Base-by-base conservation (phyloP, 2,113 vertebrate species). In the Trematomus loennbergii region DNA sequence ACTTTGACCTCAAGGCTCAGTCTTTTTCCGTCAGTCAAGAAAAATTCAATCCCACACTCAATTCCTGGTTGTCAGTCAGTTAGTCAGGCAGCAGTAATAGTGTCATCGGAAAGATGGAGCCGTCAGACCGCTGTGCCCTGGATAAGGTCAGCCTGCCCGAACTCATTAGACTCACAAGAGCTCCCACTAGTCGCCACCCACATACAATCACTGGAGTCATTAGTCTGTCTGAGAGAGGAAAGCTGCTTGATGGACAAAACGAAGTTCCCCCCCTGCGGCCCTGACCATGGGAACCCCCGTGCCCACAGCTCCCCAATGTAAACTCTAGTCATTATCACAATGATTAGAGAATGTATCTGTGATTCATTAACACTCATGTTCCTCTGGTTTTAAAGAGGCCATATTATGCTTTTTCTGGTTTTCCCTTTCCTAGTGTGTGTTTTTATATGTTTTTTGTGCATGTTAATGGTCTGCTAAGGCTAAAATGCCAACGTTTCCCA, bases 41-140 rank as follows among this genome's bases (percentile, higher is more conserved):
- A 95, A 96, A 94, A 5, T 95, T 96, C 88, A 33, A 40, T 46
- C 17, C 43, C 29, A 11, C 48, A 25, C 16, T 22, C 58, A 57
- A 46, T 76, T 64, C 48, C 50, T 72, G 46, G 64, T 69, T 49
- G 83, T 77, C 75, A 81, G 48, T 18, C 72, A 59, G 59, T 87
- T 87, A 75, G 53, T 76, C 81, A 82, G 66, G 74, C 83, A 65
- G 79, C 78, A 83, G 71, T 74, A 69, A 88, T 67, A 16, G 62
- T 83, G 86, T 83, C 82, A 64, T 53, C 78, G 77, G 40, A 87
- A 77, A 91, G 78, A 86, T 82, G 69, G 76, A 88, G 82, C 57
- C 13, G 68, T 88, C 86, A 77, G 62, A 78, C 81, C 36, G 15
- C 81, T 82, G 40, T 18, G 57, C 87, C 78, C 73, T 53, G 78